Percentiles rank a stretch among this genome's conserved stretches.
These are phyloP conservation scores for Actenoides lindsayi DNA, from an alignment of 2,113 vertebrate species.

Conservation along the genomic window DNA sequence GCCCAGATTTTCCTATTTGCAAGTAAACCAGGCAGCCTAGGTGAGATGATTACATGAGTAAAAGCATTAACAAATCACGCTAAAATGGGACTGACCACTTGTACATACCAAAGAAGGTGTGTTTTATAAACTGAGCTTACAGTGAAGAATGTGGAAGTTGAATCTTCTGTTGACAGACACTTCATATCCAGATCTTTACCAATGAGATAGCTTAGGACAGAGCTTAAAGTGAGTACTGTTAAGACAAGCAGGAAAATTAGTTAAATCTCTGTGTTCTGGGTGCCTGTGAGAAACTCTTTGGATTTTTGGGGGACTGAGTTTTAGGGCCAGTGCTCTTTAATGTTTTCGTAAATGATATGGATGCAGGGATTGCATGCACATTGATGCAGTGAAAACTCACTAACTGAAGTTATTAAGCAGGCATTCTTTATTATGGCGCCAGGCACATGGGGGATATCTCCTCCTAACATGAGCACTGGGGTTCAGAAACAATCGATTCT, in stretches of 20 bases:
- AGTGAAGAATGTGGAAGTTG: neutral
- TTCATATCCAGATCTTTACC: neutral
- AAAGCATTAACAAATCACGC: neutral
- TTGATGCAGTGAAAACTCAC: no score
- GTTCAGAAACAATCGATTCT: no score
- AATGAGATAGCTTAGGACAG: neutral
- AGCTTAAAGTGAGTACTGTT: neutral
- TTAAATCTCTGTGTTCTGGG: neutral
- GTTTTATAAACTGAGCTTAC: neutral
- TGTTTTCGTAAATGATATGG: neutral
- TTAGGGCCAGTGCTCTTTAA: neutral
- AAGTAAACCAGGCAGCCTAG: neutral
- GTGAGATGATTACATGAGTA: neutral
- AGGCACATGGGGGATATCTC: no score
- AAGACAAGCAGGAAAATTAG: neutral
- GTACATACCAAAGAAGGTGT: neutral
- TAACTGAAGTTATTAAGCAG: no score
- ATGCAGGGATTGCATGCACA: neutral
- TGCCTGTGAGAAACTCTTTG: neutral
- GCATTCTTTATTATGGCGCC: no score
- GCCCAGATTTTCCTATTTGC: neutral
- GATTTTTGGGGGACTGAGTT: fast-evolving
- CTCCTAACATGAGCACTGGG: no score
- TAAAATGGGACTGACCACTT: neutral
- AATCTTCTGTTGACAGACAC: neutral